phyloP scores from a whole-genome alignment of 1,140 invertebrate species.

The Onthophagus taurus region DNA sequence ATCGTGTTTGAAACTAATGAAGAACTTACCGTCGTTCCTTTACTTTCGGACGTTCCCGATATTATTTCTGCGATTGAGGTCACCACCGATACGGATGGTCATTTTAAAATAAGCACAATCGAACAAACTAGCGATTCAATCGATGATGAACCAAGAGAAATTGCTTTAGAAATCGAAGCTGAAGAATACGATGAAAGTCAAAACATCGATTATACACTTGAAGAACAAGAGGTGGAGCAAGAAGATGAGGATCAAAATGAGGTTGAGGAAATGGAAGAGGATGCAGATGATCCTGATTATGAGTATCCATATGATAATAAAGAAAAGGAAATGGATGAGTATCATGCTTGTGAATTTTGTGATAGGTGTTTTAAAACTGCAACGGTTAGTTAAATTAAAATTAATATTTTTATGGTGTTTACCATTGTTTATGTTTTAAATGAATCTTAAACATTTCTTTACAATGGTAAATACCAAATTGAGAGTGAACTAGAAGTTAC shows the following conservation, averaged over 20 bases:
- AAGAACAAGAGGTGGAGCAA: constrained; percentile 2
- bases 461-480: background rate
- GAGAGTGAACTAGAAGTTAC: background rate
- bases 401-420: constrained; percentile 7
- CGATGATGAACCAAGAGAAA: constrained; percentile 7
- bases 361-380: constrained; percentile 28
- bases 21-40: constrained; percentile 7
- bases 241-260: constrained; percentile 27
- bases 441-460: too few species aligned
- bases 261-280: constrained; percentile 17
- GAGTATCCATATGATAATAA: constrained; percentile 1
- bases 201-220: constrained; percentile 1
- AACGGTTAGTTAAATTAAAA: constrained; percentile 31
- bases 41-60: background rate
- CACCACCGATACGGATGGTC: constrained; percentile 29
- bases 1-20: background rate
- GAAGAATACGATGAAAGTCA: background rate
- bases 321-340: constrained; percentile 8
- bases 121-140: constrained; percentile 10
- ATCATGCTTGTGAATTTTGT: constrained; percentile 29
- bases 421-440: background rate
- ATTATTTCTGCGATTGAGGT: constrained; percentile 14
- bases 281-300: constrained; percentile 28
- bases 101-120: constrained; percentile 27
- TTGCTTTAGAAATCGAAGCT: constrained; percentile 6